A percentile compares a stretch with the other conserved stretches of the same genome.
These are phyloP conservation scores for Seira ritae DNA, from an alignment of 2,888 invertebrate species.

Conservation along the genomic window DNA sequence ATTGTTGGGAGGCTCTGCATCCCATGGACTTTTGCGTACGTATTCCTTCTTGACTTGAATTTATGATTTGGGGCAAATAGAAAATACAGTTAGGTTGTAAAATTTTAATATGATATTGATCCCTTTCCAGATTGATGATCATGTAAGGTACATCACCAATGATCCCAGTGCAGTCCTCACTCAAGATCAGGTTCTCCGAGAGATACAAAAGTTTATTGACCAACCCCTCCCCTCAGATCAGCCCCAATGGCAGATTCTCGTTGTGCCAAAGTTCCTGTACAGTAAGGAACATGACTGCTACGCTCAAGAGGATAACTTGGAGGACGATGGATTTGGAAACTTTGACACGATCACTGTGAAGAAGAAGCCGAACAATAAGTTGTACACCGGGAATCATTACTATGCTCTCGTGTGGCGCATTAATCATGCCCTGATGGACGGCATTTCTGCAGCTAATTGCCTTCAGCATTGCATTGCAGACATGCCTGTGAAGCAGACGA, in stretches of 20 bases:
- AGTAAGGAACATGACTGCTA: conserved; percentile 35
- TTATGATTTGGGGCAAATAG: too few relatives aligned
- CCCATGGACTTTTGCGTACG: conserved; percentile 53
- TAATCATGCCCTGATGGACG: conserved; percentile 66
- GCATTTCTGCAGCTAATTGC: conserved; percentile 59
- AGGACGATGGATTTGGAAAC: conserved; percentile 54
- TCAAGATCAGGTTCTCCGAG: conserved; percentile 57
- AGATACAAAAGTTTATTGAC: conserved; percentile 62
- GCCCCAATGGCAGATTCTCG: conserved; percentile 67
- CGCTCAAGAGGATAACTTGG: conserved; percentile 34
- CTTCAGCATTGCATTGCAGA: conserved; percentile 59
- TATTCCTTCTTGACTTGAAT: too few relatives aligned
- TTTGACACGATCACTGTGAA: conserved; percentile 57
- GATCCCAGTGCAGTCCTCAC: conserved; percentile 55
- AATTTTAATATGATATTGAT: too few relatives aligned
- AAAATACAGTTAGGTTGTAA: too few relatives aligned
- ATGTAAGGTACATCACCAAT: conserved; percentile 60
- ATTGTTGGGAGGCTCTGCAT: conserved; percentile 58
- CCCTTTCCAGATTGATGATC: conserved; percentile 57
- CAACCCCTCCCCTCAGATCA: conserved; percentile 55
- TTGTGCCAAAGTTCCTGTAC: conserved; percentile 64
- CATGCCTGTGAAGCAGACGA: conserved; percentile 43
- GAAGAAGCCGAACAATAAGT: conserved; percentile 43
- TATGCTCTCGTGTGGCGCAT: conserved; percentile 56
- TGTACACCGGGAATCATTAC: conserved; percentile 52